Percentiles rank a stretch among this genome's conserved stretches.
Conservation (phyloP, 2,888 invertebrate species). For the Cetonia aurata region DNA sequence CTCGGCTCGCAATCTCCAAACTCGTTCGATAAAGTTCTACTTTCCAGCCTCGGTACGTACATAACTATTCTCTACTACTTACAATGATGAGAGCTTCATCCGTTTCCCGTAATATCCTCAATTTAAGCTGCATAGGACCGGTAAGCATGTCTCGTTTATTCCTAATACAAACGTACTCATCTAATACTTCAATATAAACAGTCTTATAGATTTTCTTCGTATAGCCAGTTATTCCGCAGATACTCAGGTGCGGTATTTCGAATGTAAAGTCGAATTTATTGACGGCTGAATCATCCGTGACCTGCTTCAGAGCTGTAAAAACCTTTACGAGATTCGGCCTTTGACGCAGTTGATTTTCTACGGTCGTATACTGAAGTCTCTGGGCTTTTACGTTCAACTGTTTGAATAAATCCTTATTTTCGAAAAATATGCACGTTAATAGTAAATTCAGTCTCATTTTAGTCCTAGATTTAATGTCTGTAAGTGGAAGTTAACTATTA, state of each 20-base stretch:
- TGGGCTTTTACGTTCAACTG: constrained; percentile 54
- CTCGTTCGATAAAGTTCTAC: too few relatives aligned
- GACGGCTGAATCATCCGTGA: constrained; percentile 53
- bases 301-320: constrained; percentile 54
- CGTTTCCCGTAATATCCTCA: constrained; percentile 62
- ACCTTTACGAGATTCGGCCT: constrained; percentile 59
- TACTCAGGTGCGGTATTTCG: constrained; percentile 62
- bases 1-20: too few relatives aligned
- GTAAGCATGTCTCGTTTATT: constrained; percentile 59
- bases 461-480: constrained; percentile 50
- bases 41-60: too few relatives aligned
- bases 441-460: constrained; percentile 61
- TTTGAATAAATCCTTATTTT: constrained; percentile 61
- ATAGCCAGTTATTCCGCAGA: constrained; percentile 63
- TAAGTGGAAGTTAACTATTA: constrained; percentile 46
- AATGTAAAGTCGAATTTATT: constrained; percentile 57
- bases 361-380: constrained; percentile 51
- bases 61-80: too few relatives aligned
- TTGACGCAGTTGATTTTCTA: constrained; percentile 56
- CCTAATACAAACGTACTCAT: constrained; percentile 63
- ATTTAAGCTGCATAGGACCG: constrained; percentile 66
- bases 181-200: constrained; percentile 66
- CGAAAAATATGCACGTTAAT: constrained; percentile 63
- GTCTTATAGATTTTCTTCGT: constrained; percentile 59
- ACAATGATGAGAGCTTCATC: constrained; percentile 64